phyloP scores from a whole-genome alignment of 2,113 vertebrate genomes.

The Thalassarche chlororhynchos region DNA sequence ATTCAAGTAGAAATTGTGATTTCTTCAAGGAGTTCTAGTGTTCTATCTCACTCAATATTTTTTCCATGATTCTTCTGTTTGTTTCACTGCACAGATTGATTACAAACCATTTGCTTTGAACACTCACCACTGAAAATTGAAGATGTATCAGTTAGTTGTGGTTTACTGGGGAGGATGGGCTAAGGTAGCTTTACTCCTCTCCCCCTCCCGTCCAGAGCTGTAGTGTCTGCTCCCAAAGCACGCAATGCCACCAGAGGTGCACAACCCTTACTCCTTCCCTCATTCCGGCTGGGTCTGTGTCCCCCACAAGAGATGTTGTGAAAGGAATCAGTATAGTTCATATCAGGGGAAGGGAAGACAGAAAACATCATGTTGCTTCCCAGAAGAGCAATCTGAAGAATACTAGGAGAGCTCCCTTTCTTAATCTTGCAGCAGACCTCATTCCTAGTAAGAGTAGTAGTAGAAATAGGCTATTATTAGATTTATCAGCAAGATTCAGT shows the following conservation, averaged over 20 bases:
- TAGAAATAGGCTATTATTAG: background rate
- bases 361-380: background rate
- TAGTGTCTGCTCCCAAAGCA: background rate
- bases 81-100: background rate
- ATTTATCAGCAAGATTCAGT: background rate
- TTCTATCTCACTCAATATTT: background rate
- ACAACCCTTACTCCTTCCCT: background rate
- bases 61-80: background rate
- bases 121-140: background rate
- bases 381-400: background rate
- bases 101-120: background rate
- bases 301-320: background rate
- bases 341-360: background rate
- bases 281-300: accelerated
- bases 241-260: too few species aligned
- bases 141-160: background rate
- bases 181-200: background rate
- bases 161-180: background rate
- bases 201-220: background rate
- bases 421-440: background rate
- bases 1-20: background rate
- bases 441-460: background rate
- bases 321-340: background rate
- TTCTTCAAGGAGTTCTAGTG: background rate
- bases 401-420: background rate